Base-by-base conservation (phyloP, 2,113 vertebrate genomes). In the Cyprinodon brontotheroides region DNA sequence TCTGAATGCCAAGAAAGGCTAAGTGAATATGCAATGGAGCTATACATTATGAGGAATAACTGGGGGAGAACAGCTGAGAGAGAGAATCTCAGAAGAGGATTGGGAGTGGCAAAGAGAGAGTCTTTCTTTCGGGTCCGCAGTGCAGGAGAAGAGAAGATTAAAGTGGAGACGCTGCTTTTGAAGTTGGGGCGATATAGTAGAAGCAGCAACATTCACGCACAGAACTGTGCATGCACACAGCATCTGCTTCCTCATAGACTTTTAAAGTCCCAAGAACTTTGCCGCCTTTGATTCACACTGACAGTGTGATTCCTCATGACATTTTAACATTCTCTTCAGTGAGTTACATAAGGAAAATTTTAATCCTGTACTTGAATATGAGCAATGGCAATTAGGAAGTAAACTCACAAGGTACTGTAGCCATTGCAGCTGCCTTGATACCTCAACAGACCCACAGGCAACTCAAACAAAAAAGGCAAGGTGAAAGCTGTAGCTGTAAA, bases 91-190 rank as follows among this genome's bases (percentile, higher is more conserved):
- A 64, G 53, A 50, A 61, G 82, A 64, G 59, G 17, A 67, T 47
- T 84, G 83, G 86, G 88, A 82, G 87, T 82, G 81, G 83, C 87
- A 75, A 57, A 68, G 69, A 45, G 63, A 77, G 71, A 86, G 82
- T 90, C 84, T 91, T 85, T 90, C 67, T 74, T 81, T 74, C 37
- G 72, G 72, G 77, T 89, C 87, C 63, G 90, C 89, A 87, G 83
- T 88, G 86, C 80, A 88, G 90, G 79, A 89, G 78, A 88, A 81
- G 79, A 81, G 81, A 87, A 93, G 90, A 94, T 92, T 92, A 93
- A 92, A 93, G 88, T 81, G 74, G 70, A 91, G 67, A 61, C 67
- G 9, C 73, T 61, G 82, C 83, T 87, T 94, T 92, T 94, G 91
- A 93, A 93, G 92, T 92, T 91, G 65, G 84, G 50, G 81, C 80